Evolutionary conservation across 2,113 vertebrate genomes (phyloP).

Genomic region (Monarcha castaneiventris): DNA sequence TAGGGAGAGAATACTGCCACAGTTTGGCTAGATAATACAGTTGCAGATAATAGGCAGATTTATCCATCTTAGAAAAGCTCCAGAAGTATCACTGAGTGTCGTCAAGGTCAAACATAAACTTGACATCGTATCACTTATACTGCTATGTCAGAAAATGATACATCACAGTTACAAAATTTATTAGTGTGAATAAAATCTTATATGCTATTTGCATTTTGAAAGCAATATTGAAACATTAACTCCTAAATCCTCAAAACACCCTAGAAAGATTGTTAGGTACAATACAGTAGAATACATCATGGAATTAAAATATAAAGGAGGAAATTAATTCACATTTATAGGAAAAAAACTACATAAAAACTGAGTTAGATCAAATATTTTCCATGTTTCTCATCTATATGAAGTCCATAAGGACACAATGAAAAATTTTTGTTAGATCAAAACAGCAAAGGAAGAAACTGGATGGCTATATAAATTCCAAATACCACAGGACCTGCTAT

Average conservation of each 20-base stretch:
- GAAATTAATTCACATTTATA: neutral
- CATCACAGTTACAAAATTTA: neutral
- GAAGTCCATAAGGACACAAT: neutral
- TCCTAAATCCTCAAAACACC: neutral
- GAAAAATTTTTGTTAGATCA: neutral
- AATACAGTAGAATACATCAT: neutral
- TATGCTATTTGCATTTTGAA: neutral
- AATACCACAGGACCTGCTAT: neutral
- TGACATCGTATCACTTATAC: neutral
- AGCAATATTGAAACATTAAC: neutral
- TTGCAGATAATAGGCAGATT: slow-evolving; percentile 23
- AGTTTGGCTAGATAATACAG: slow-evolving; percentile 12
- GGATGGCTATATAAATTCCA: neutral
- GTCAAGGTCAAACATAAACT: slow-evolving; percentile 41
- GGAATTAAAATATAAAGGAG: neutral
- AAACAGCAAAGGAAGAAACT: neutral
- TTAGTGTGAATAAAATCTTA: neutral
- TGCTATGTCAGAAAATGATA: slow-evolving; percentile 6
- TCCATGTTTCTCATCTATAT: neutral
- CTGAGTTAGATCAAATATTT: neutral
- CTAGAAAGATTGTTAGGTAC: neutral
- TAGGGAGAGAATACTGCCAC: slow-evolving; percentile 6
- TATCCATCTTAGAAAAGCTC: slow-evolving; percentile 23
- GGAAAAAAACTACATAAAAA: neutral
- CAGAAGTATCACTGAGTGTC: neutral